Percentiles rank a stretch among this genome's conserved stretches.
Conservation (phyloP, 2,888 invertebrate genomes). For the Strigamia crassipes region DNA sequence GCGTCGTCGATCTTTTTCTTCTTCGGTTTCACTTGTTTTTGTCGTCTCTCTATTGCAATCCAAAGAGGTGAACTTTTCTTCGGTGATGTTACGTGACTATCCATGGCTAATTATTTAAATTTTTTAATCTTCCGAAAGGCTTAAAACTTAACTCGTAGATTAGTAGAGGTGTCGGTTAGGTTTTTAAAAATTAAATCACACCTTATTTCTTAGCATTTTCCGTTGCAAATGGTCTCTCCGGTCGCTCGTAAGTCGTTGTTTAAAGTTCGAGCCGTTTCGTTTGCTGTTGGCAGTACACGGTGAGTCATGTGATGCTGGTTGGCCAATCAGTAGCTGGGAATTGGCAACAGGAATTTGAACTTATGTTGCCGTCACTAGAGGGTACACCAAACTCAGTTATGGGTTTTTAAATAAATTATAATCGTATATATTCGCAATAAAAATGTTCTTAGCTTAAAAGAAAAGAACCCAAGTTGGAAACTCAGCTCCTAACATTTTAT, state of each 20-base stretch:
- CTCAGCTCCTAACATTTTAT: too few relatives aligned
- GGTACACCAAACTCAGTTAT: too few relatives aligned
- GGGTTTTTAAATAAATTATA: too few relatives aligned
- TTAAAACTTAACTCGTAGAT: not conserved
- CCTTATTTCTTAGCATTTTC: constrained; percentile 3
- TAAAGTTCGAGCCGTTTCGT: constrained; percentile 18
- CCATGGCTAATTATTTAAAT: not conserved
- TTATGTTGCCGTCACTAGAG: too few relatives aligned
- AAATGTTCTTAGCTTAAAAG: too few relatives aligned
- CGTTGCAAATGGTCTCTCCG: not conserved
- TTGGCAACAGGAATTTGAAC: not conserved
- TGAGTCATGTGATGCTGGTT: not conserved
- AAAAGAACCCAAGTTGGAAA: too few relatives aligned
- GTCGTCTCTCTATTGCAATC: constrained; percentile 29
- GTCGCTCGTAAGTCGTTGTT: not conserved
- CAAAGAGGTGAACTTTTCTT: constrained; percentile 32
- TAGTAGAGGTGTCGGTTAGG: not conserved
- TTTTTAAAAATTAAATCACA: not conserved
- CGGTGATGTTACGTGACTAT: not conserved
- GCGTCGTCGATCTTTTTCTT: not conserved
- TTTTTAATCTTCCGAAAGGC: not conserved
- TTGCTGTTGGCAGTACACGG: not conserved
- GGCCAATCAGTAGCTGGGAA: not conserved
- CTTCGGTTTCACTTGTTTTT: not conserved
- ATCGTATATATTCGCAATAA: too few relatives aligned